These are phyloP conservation scores for Colletes collaris DNA, from an alignment of 2,888 invertebrate genomes.

Conservation along the genomic window DNA sequence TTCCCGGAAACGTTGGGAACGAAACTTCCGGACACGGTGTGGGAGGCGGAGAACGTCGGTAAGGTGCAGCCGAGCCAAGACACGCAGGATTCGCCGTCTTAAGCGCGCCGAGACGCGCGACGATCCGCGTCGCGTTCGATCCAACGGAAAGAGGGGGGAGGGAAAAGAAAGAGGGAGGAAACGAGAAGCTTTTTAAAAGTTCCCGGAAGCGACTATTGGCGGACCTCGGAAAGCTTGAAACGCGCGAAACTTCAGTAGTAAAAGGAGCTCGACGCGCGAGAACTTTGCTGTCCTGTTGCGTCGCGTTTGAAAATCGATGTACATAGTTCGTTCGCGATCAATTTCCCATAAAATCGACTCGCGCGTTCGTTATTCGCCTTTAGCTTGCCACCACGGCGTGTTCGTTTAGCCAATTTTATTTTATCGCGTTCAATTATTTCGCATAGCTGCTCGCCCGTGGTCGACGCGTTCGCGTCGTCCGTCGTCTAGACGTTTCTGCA, in stretches of 20 bases:
- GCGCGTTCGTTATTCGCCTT: background rate
- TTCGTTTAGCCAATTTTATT: slow-evolving; percentile 28
- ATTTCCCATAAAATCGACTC: slow-evolving; percentile 22
- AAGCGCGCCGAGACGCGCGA: slow-evolving; percentile 8
- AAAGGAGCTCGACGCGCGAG: background rate
- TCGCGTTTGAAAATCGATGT: background rate
- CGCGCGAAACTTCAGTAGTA: slow-evolving; percentile 8
- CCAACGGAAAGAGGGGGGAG: background rate
- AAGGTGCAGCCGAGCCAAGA: slow-evolving; percentile 47
- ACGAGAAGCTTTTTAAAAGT: slow-evolving; percentile 11
- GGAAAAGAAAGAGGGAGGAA: background rate
- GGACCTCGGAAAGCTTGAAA: slow-evolving; percentile 8
- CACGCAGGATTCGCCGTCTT: slow-evolving; percentile 51
- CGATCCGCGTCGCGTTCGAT: slow-evolving; percentile 25
- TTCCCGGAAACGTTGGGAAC: slow-evolving; percentile 89
- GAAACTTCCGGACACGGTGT: slow-evolving; percentile 87
- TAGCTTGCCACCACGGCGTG: background rate
- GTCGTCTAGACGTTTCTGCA: slow-evolving; percentile 4
- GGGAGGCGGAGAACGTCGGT: slow-evolving; percentile 86
- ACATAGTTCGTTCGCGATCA: slow-evolving; percentile 3
- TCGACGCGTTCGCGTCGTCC: slow-evolving; percentile 11
- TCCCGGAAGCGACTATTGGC: slow-evolving; percentile 6
- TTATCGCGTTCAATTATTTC: background rate
- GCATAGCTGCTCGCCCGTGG: too few species aligned
- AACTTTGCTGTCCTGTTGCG: background rate